phyloP scores from a whole-genome alignment of 2,797 vertebrate species.

The Eidolon dupreanum region DNA sequence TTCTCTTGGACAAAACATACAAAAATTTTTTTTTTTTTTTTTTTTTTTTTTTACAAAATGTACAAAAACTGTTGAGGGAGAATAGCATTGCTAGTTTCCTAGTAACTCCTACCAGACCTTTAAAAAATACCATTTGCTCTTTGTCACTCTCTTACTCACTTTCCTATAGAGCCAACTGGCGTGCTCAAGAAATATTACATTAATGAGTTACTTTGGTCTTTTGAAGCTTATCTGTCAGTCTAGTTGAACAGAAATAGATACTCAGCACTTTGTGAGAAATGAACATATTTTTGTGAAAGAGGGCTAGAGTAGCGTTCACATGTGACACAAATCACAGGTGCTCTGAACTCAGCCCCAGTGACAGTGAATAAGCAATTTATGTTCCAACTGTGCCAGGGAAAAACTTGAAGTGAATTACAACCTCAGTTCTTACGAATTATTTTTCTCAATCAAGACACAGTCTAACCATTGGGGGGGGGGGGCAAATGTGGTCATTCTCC shows the following conservation, averaged over 20 bases:
- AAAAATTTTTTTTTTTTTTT: no score
- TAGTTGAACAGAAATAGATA: conserved; percentile 80
- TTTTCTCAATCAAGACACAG: not conserved
- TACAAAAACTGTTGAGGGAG: not conserved
- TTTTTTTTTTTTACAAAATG: not conserved
- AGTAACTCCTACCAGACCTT: not conserved
- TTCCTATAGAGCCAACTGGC: conserved; percentile 61
- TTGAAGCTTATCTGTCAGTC: conserved; percentile 86
- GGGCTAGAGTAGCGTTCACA: conserved; percentile 55
- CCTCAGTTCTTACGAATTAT: not conserved
- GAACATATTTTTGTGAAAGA: conserved; percentile 85
- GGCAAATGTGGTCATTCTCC: not conserved
- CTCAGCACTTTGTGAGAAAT: conserved; percentile 85
- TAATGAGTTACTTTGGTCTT: conserved; percentile 84
- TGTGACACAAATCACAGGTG: conserved; percentile 81
- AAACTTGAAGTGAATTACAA: not conserved
- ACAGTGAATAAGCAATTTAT: not conserved
- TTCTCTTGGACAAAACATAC: not conserved
- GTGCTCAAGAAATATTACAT: conserved; percentile 74
- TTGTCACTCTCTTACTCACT: not conserved
- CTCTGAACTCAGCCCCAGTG: conserved; percentile 61
- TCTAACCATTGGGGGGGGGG: not conserved
- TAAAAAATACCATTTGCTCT: not conserved
- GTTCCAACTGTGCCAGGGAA: not conserved
- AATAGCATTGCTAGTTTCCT: not conserved